Conservation (phyloP, 2,113 vertebrate genomes). For the Telmatochromis sp. region DNA sequence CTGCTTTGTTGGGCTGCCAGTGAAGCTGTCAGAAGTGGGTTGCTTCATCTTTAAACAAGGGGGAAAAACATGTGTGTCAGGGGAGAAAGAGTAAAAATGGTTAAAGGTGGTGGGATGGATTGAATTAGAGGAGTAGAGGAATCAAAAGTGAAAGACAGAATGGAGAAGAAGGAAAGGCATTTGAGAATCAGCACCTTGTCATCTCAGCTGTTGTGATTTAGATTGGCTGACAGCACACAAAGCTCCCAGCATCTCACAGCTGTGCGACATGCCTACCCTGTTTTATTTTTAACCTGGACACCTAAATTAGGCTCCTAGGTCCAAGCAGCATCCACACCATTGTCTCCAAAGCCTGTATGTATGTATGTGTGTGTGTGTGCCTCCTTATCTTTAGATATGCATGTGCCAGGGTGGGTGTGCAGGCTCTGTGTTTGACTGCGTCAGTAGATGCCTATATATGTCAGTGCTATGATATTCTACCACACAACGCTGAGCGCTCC, state of each 20-base stretch:
- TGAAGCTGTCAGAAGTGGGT: conserved; percentile 18
- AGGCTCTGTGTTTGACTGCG: neutral
- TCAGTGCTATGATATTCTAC: neutral
- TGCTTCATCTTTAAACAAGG: conserved; percentile 28
- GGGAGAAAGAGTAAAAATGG: neutral
- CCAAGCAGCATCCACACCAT: conserved; percentile 19
- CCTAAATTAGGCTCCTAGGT: conserved; percentile 47
- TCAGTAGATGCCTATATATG: neutral
- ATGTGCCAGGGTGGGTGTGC: neutral
- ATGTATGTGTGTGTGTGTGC: neutral
- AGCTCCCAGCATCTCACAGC: conserved; percentile 75
- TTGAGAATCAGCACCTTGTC: conserved; percentile 47
- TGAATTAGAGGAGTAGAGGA: neutral
- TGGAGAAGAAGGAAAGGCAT: conserved; percentile 17
- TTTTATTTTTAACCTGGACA: conserved; percentile 75
- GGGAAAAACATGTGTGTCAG: neutral
- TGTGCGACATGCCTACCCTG: conserved; percentile 70
- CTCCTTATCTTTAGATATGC: neutral
- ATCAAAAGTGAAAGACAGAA: neutral
- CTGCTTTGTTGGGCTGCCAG: conserved; percentile 23
- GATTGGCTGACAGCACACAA: conserved; percentile 68
- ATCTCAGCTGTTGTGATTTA: conserved; percentile 85
- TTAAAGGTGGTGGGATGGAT: neutral
- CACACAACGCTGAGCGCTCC: neutral
- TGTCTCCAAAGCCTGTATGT: conserved; percentile 19